Conservation (phyloP, 1,140 invertebrate genomes). For the Melipona quadrifasciata region DNA sequence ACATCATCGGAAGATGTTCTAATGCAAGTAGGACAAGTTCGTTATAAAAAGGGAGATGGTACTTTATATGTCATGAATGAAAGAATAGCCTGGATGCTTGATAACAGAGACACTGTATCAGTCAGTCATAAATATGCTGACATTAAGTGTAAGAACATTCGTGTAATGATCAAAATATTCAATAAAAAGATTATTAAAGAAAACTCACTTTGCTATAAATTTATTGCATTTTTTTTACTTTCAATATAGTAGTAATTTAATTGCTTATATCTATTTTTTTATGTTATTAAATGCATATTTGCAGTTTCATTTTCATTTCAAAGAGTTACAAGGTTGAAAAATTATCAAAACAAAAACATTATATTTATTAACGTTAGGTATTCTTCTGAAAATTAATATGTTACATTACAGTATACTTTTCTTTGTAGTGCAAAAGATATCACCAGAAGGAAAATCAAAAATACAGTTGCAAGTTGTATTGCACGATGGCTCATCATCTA, state of each 20-base stretch:
- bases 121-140: constrained; percentile 97
- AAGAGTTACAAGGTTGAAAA: neutral
- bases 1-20: constrained; percentile 96
- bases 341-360: neutral
- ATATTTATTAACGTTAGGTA: neutral
- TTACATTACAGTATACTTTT: constrained; percentile 11
- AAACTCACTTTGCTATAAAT: constrained; percentile 32
- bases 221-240: constrained; percentile 36
- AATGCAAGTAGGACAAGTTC: constrained; percentile 94
- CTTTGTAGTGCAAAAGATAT: constrained; percentile 97
- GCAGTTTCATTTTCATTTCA: constrained; percentile 10
- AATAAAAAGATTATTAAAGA: constrained; percentile 43
- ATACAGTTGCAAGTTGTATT: constrained; percentile 99
- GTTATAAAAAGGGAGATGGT: constrained; percentile 98
- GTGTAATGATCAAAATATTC: constrained; percentile 38
- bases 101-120: constrained; percentile 94
- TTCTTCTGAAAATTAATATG: constrained; percentile 3
- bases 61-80: constrained; percentile 97
- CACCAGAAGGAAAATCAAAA: constrained; percentile 98
- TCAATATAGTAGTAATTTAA: constrained; percentile 2
- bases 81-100: constrained; percentile 96
- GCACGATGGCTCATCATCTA: constrained; percentile 95
- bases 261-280: constrained; percentile 6
- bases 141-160: constrained; percentile 91
- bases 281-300: constrained; percentile 4